Percentiles rank a stretch among this genome's conserved stretches.
Conservation (phyloP, 1,140 invertebrate genomes). For the Ips typographus region DNA sequence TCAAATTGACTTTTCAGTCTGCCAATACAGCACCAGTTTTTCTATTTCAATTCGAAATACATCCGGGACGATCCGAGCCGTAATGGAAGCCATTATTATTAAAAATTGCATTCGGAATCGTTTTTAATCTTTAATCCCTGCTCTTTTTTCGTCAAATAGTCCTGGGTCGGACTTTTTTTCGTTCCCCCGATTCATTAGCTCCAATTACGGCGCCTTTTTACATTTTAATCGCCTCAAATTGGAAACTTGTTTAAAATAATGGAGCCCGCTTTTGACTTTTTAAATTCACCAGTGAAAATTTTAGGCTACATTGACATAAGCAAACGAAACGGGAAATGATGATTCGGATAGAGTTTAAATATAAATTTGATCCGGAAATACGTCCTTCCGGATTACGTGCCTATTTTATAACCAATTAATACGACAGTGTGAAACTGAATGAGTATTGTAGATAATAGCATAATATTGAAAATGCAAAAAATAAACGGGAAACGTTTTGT, state of each 20-base stretch:
- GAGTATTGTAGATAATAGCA: no score
- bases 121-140: constrained; percentile 21
- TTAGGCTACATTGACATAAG: not conserved
- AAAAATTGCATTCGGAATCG: constrained; percentile 24
- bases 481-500: no score
- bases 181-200: constrained; percentile 3
- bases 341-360: no score
- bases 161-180: constrained; percentile 11
- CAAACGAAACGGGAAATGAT: no score
- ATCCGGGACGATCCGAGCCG: not conserved
- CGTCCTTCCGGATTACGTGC: no score
- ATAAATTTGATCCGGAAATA: no score
- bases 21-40: not conserved
- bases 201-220: constrained; percentile 21
- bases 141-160: constrained; percentile 18
- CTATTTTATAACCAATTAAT: no score
- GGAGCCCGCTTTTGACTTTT: constrained; percentile 14
- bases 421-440: no score
- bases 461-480: no score
- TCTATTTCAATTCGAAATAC: no score
- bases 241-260: constrained; percentile 25
- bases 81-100: constrained; percentile 22
- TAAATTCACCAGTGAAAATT: constrained; percentile 4
- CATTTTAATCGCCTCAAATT: constrained; percentile 25
- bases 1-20: constrained; percentile 1